Evolutionary conservation across 1,140 invertebrate species (phyloP), one percentile per base, ranked within the genome.

Genomic region (Diabrotica undecimpunctata): DNA sequence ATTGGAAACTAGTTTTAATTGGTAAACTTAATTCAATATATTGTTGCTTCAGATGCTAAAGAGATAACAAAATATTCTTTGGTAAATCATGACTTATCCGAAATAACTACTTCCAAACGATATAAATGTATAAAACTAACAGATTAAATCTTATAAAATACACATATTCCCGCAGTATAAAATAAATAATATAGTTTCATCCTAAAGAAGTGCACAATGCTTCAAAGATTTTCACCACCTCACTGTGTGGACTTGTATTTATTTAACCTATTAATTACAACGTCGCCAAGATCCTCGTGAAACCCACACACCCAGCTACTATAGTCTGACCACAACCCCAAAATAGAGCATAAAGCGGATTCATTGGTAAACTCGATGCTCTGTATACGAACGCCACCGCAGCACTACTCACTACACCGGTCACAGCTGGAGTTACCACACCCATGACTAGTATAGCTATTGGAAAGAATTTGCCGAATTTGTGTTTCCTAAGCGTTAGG

Each of bases 241-340:
- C 5, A 59, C 8, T 11, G 35, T 41, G 50, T 54, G 37, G 54
- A 39, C 65, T 51, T 55, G 36, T 65, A 36, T 41, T 50, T 67
- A 36, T n/a, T 54, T 25, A 53, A 11, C 55, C 56, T 63, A 46
- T 46, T 8, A 46, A 46, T 89, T 88, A 95, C 74, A 97, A 84
- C 52, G 94, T 97, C 59, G 95, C 94, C 74, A 97, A 82, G 69
- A 97, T 95, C 77, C 95, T 87, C 59, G 94, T 95, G 74, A 95
- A 96, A 37, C 94, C 94, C 66, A 97, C 87, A 70, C 93, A 90
- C 62, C 91, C 90, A 39, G 92, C 90, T 46, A 94, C 78, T 57
- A 94, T 82, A n/a, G 95, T 97, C 80, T 97, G 95, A 66, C 94
- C 94, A 51, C 95, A 88, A 57, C 95, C 95, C 92, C 94, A 97